A percentile compares a stretch with the other conserved stretches of the same genome.
Conservation (phyloP, 2,888 invertebrate genomes). For the Tetanocera ferruginea region DNA sequence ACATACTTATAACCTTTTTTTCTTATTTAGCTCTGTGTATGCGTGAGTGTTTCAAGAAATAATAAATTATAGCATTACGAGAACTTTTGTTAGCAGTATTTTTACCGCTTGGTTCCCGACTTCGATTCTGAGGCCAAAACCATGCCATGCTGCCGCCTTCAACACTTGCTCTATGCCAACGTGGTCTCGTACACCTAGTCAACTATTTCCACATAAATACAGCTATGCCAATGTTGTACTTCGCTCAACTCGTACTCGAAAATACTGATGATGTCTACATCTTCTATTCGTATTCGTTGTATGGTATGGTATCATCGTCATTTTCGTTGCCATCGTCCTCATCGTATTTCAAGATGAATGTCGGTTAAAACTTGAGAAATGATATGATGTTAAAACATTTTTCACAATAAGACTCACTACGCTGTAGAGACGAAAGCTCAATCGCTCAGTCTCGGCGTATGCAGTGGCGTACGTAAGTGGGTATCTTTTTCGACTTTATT, state of each 20-base stretch:
- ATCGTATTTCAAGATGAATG: slow-evolving; percentile 32
- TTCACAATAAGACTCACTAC: slow-evolving; percentile 16
- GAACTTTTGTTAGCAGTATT: slow-evolving; percentile 8
- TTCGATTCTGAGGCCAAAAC: neutral
- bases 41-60: slow-evolving; percentile 15
- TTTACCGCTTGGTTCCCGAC: neutral
- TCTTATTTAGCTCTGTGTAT: neutral
- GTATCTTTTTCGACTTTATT: neutral
- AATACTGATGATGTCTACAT: slow-evolving; percentile 28
- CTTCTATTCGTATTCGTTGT: neutral
- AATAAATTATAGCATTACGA: slow-evolving; percentile 34
- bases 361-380: slow-evolving; percentile 34
- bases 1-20: neutral
- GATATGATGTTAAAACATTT: slow-evolving; percentile 28
- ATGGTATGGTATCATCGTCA: neutral
- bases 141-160: neutral
- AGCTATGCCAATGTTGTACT: neutral
- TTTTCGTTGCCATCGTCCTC: neutral
- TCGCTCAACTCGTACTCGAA: neutral
- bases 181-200: neutral
- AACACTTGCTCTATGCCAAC: no score
- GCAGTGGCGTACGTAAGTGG: neutral
- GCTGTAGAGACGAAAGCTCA: neutral
- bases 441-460: neutral
- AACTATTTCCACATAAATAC: neutral